Percentiles rank a stretch among this genome's conserved stretches.
These are phyloP conservation scores for Aphaenogaster rudis DNA, from an alignment of 1,140 invertebrate species.

Conservation along the genomic window DNA sequence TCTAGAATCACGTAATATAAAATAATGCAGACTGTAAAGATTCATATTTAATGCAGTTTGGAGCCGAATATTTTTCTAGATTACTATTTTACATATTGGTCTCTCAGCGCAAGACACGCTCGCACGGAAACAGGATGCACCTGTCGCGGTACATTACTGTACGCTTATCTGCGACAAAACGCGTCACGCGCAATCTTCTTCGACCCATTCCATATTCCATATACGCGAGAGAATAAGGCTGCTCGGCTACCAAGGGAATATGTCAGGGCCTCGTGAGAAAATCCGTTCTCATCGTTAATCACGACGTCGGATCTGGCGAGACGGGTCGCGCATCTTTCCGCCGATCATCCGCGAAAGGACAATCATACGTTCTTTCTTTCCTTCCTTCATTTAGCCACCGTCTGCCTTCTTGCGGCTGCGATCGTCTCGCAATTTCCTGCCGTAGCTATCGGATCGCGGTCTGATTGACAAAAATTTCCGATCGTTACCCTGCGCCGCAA, in stretches of 20 bases:
- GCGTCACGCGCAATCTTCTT: constrained; percentile 30
- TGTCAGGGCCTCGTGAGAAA: constrained; percentile 57
- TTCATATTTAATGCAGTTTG: background rate
- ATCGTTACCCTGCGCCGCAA: constrained; percentile 35
- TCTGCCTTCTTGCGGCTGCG: background rate
- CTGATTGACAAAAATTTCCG: constrained; percentile 60
- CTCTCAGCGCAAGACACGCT: background rate
- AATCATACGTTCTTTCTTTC: background rate
- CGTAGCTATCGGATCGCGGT: constrained; percentile 15
- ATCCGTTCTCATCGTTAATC: constrained; percentile 43
- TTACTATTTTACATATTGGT: background rate
- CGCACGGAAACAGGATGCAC: constrained; percentile 28
- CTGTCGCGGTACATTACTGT: constrained; percentile 14
- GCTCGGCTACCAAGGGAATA: constrained; percentile 14
- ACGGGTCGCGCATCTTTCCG: constrained; percentile 16
- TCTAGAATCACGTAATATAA: background rate
- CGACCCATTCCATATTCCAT: constrained; percentile 37
- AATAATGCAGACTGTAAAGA: background rate
- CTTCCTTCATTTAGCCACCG: background rate
- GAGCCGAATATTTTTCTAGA: constrained; percentile 7
- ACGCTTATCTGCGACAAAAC: constrained; percentile 4
- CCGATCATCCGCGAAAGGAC: constrained; percentile 31
- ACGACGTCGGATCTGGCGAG: background rate
- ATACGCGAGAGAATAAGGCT: constrained; percentile 47
- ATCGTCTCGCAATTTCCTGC: constrained; percentile 52